Evolutionary conservation across 2,113 vertebrate genomes (phyloP), one percentile per base, ranked within the genome.

Genomic region (Gavialis gangeticus): DNA sequence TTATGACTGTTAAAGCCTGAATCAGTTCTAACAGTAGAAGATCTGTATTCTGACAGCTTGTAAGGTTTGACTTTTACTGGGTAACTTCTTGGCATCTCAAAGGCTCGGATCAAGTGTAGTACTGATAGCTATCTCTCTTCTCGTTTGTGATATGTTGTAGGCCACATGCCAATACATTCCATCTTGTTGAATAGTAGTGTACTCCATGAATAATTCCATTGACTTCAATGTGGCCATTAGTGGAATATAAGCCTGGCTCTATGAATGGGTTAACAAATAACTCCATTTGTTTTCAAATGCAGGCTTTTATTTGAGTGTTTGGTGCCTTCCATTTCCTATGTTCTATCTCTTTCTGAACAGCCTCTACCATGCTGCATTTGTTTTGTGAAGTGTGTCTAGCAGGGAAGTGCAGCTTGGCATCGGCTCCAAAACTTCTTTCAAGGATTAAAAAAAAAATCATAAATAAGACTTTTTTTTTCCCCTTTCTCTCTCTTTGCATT

Each of bases 1-100:
- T 76, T 1, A 60, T 9, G 30, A 79, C 22, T 16, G 1, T n/a
- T 59, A 18, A 14, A 17, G 2, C 0, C 6, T 55, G 27, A 58
- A 3, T 79, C 27, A 62, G 10, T 16, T 19, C 84, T 67, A 85
- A 19, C 55, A 9, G 75, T 10, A 1, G 17, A n/a, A 30, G 56
- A 24, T 59, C 18, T 63, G 59, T 28, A 4, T 3, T 67, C 58
- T 58, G 59, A 12, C 16, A 78, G 58, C 5, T 25, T 34, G 8
- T 13, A 54, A 4, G 46, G 22, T 12, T 84, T 8, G 15, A 0
- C 62, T 63, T 64, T 82, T 37, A 5, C 15, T 15, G 21, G 27
- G 55, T 67, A 6, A 46, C 46, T 46, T 46, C 9, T 17, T 79
- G 59, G 8, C 46, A 46, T 46, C 46, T 46, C 46, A 46, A 46